Conservation (phyloP, 1,140 invertebrate genomes). For the Trinorchestia longiramus region DNA sequence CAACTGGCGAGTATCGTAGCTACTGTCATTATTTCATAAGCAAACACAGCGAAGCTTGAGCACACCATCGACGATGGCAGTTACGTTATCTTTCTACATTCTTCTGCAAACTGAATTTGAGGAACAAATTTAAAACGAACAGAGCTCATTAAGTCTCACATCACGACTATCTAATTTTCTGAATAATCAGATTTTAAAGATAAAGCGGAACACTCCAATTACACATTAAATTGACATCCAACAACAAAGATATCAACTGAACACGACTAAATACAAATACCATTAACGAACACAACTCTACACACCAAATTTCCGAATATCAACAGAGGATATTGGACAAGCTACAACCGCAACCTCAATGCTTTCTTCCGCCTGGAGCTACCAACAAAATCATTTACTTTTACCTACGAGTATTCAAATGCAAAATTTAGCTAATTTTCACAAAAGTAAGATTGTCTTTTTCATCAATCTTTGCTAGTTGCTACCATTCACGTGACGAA, state of each 20-base stretch:
- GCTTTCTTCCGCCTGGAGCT: neutral
- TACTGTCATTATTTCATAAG: conserved; percentile 7
- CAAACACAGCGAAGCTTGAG: conserved; percentile 48
- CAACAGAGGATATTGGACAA: too few relatives aligned
- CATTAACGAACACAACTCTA: conserved; percentile 7
- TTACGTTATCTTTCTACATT: neutral
- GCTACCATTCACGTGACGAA: neutral
- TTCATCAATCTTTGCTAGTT: neutral
- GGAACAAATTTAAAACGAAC: neutral
- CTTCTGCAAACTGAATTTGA: neutral
- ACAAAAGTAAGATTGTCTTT: neutral
- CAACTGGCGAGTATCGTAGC: neutral
- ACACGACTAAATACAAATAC: conserved; percentile 16
- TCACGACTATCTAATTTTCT: neutral
- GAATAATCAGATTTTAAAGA: neutral
- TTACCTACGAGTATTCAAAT: neutral
- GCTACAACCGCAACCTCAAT: neutral
- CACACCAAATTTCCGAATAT: neutral
- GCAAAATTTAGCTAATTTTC: neutral
- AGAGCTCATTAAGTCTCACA: neutral
- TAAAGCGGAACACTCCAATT: conserved; percentile 1
- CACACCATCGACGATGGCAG: conserved; percentile 15
- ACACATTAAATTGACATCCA: neutral
- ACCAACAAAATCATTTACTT: neutral
- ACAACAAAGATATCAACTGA: neutral